Conservation (phyloP, 2,888 invertebrate species). For the Euzetes globulus region DNA sequence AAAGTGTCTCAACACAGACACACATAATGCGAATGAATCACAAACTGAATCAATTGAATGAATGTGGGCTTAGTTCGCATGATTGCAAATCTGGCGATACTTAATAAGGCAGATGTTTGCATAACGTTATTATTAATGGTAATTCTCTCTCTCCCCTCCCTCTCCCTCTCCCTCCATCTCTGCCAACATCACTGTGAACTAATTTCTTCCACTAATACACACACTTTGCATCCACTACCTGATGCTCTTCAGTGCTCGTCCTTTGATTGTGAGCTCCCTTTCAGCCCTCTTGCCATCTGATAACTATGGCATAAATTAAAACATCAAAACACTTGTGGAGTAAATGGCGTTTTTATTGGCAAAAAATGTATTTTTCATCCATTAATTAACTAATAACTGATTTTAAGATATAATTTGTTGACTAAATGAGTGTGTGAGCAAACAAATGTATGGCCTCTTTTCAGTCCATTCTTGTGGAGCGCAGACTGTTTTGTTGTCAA, state of each 20-base stretch:
- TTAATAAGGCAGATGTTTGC: slow-evolving; percentile 20
- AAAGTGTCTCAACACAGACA: not conserved
- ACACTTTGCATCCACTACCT: not conserved
- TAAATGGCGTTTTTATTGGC: not conserved
- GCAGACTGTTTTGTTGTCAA: not conserved
- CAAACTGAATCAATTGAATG: not conserved
- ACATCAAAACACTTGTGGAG: slow-evolving; percentile 1
- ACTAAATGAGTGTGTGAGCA: not conserved
- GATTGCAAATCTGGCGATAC: slow-evolving; percentile 3
- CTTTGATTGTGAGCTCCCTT: not conserved
- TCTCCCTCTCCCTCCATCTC: too few relatives aligned
- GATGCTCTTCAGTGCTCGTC: not conserved
- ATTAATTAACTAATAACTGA: not conserved
- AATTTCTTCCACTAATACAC: too few relatives aligned
- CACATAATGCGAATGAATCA: not conserved
- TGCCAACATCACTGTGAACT: too few relatives aligned
- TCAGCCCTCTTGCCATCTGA: not conserved
- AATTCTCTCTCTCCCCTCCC: not conserved
- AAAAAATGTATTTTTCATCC: not conserved
- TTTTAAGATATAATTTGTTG: not conserved
- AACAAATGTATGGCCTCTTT: not conserved
- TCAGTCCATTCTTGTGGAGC: not conserved
- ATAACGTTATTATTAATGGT: not conserved
- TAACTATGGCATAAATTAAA: not conserved
- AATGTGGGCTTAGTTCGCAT: slow-evolving; percentile 8